These are phyloP conservation scores for Paraplagusia blochii DNA, from an alignment of 2,113 vertebrate species.

Conservation along the genomic window DNA sequence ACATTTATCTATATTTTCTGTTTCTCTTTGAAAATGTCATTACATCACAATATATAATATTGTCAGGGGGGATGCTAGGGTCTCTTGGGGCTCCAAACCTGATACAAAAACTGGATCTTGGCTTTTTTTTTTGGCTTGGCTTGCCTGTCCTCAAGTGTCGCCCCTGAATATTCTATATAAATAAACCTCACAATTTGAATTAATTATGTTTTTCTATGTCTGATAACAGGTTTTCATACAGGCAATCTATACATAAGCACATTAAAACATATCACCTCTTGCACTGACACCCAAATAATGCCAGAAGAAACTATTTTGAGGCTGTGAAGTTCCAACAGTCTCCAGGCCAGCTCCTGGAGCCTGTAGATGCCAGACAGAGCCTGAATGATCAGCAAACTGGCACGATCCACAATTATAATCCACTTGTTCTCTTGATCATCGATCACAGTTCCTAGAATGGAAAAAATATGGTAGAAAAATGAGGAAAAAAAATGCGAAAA, in stretches of 20 bases:
- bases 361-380: constrained; percentile 52
- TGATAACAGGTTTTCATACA: background rate
- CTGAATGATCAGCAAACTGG: constrained; percentile 67
- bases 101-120: too few species aligned
- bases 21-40: too few species aligned
- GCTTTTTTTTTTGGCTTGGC: too few species aligned
- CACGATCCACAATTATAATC: constrained; percentile 65
- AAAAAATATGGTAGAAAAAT: background rate
- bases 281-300: constrained; percentile 75
- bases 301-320: constrained; percentile 69
- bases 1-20: too few species aligned
- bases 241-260: background rate
- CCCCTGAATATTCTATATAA: too few species aligned
- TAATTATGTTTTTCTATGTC: too few species aligned
- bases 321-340: constrained; percentile 77
- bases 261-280: constrained; percentile 67
- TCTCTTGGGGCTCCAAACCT: too few species aligned
- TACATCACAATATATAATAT: too few species aligned
- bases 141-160: too few species aligned
- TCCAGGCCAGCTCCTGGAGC: constrained; percentile 72
- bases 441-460: constrained; percentile 27
- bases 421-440: constrained; percentile 60
- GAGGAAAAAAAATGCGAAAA: background rate
- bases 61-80: too few species aligned
- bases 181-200: too few species aligned